Conservation (phyloP, 2,113 vertebrate genomes). For the Hippocampus zosterae region DNA sequence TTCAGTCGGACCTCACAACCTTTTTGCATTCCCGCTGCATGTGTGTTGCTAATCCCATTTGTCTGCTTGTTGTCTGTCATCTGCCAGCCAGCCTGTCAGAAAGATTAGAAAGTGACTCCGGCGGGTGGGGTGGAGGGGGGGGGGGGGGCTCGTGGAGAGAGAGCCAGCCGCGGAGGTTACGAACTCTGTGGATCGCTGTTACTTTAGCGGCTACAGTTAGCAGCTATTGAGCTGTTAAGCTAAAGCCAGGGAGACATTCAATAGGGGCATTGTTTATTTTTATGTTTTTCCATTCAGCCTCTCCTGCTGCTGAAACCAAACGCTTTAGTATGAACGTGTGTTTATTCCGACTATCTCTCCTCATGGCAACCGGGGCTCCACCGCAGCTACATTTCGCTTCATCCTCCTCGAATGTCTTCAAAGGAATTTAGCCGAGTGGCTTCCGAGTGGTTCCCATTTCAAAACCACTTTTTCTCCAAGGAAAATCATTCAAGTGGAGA, state of each 20-base stretch:
- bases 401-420: neutral
- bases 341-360: slow-evolving; percentile 15
- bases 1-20: slow-evolving; percentile 13
- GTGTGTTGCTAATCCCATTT: slow-evolving; percentile 48
- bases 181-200: neutral
- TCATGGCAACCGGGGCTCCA: slow-evolving; percentile 3
- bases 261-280: neutral
- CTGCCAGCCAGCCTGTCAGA: slow-evolving; percentile 27
- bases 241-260: neutral
- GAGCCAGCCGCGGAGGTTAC: neutral
- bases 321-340: slow-evolving; percentile 7
- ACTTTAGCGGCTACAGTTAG: neutral
- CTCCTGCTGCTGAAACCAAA: slow-evolving; percentile 8
- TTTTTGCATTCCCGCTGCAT: slow-evolving; percentile 11
- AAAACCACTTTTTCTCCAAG: neutral
- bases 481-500: too few species aligned
- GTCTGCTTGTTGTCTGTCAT: slow-evolving; percentile 59
- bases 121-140: neutral
- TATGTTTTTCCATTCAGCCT: neutral
- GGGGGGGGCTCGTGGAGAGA: too few species aligned
- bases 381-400: neutral
- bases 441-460: neutral
- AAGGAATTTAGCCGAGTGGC: neutral
- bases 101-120: slow-evolving; percentile 51
- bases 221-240: neutral